Evolutionary conservation across 2,113 vertebrate genomes (phyloP).

Genomic region (Odocoileus virginianus): DNA sequence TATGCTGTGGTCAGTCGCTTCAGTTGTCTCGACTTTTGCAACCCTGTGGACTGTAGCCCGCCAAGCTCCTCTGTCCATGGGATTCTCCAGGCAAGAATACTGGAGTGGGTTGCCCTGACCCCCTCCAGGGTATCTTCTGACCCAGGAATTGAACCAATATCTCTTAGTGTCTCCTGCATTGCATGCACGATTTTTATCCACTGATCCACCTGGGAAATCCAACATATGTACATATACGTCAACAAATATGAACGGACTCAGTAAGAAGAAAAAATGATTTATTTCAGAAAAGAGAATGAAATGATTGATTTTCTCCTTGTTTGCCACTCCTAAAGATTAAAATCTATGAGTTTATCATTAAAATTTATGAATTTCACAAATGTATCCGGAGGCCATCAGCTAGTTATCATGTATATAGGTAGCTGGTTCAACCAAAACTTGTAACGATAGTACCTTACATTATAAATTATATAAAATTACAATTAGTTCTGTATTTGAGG

Average conservation of each 20-base stretch:
- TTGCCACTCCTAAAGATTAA: neutral
- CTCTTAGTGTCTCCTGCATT: neutral
- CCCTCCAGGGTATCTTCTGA: neutral
- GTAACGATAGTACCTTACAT: neutral
- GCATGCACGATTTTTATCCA: neutral
- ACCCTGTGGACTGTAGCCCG: neutral
- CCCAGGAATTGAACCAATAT: neutral
- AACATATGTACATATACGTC: neutral
- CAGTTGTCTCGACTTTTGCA: accelerated
- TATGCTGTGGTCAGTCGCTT: neutral
- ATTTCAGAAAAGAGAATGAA: neutral
- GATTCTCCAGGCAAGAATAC: neutral
- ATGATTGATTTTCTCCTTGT: neutral
- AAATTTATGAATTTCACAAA: neutral
- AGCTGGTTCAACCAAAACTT: neutral
- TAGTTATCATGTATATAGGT: neutral
- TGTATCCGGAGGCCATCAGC: neutral
- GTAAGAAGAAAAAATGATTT: neutral
- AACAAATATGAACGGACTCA: neutral
- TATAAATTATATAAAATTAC: neutral
- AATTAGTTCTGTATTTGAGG: neutral
- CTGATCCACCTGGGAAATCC: neutral
- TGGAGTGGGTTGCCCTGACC: neutral
- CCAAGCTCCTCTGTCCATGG: neutral
- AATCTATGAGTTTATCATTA: neutral